Evolutionary conservation across 2,888 invertebrate genomes (phyloP).

Genomic region (Omphaloscelis lunosa): DNA sequence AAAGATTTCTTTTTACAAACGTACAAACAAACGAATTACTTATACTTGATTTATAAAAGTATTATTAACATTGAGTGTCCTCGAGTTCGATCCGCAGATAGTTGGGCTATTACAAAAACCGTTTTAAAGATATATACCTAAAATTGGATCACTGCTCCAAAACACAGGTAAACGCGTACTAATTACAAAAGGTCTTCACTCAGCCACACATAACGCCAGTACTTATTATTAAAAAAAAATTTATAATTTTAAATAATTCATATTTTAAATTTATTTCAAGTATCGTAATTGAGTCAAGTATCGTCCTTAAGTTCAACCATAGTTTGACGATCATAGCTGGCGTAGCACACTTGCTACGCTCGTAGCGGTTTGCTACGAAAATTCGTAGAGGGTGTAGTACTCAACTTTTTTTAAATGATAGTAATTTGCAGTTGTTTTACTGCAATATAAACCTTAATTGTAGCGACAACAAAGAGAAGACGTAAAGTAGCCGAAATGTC

Average conservation of each 20-base stretch:
- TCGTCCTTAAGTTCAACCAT: neutral
- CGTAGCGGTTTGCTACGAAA: constrained; percentile 51
- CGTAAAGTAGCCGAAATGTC: constrained; percentile 25
- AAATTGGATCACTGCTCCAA: neutral
- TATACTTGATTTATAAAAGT: neutral
- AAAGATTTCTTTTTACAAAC: neutral
- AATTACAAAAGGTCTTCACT: neutral
- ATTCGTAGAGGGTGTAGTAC: neutral
- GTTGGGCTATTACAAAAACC: neutral
- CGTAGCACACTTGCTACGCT: constrained; percentile 30
- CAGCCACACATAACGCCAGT: neutral
- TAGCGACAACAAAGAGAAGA: constrained; percentile 14
- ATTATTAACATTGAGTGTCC: neutral
- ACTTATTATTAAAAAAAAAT: neutral
- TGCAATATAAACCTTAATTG: constrained; percentile 43
- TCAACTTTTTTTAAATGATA: neutral
- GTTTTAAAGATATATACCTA: neutral
- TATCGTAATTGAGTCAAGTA: neutral
- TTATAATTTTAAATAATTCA: neutral
- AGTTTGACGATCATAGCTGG: neutral
- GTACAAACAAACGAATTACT: too few species aligned
- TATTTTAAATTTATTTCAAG: neutral
- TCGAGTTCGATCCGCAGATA: too few species aligned
- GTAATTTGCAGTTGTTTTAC: constrained; percentile 3
- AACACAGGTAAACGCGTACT: neutral